phyloP scores from a whole-genome alignment of 2,888 invertebrate species.

The Neria commutata region DNA sequence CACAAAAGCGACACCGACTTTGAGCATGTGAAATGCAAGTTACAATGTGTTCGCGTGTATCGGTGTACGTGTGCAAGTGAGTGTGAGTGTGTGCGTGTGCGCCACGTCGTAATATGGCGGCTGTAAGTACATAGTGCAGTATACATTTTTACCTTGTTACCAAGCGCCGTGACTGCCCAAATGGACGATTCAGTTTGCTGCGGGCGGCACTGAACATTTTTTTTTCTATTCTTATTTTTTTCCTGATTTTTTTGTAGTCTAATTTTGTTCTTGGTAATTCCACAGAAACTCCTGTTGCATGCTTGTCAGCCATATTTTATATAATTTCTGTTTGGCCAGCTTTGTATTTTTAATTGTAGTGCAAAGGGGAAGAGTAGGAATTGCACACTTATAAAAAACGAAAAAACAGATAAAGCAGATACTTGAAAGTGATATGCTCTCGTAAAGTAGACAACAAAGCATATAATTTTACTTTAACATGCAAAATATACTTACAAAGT shows the following conservation, averaged over 20 bases:
- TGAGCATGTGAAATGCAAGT: slow-evolving; percentile 1
- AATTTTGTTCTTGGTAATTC: background rate
- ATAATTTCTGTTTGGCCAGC: slow-evolving; percentile 33
- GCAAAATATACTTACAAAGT: too few relatives aligned
- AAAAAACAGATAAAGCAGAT: too few relatives aligned
- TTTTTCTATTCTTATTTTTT: too few relatives aligned
- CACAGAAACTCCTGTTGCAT: slow-evolving; percentile 44
- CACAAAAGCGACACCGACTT: background rate
- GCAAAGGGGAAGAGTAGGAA: too few relatives aligned
- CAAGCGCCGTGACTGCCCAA: background rate
- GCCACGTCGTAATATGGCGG: slow-evolving; percentile 13
- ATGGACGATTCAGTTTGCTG: too few relatives aligned
- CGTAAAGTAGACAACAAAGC: too few relatives aligned
- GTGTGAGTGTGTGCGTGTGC: slow-evolving; percentile 22
- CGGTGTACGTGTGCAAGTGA: slow-evolving; percentile 15
- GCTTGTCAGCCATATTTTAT: slow-evolving; percentile 48
- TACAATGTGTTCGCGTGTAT: slow-evolving; percentile 25
- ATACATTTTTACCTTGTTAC: slow-evolving; percentile 29
- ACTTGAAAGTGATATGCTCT: too few relatives aligned
- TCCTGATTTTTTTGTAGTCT: background rate
- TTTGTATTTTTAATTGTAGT: too few relatives aligned
- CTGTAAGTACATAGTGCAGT: slow-evolving; percentile 17
- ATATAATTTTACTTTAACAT: too few relatives aligned
- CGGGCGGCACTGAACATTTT: too few relatives aligned
- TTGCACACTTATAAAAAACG: too few relatives aligned